Conservation (phyloP, 2,113 vertebrate genomes). For the Laticauda colubrina region DNA sequence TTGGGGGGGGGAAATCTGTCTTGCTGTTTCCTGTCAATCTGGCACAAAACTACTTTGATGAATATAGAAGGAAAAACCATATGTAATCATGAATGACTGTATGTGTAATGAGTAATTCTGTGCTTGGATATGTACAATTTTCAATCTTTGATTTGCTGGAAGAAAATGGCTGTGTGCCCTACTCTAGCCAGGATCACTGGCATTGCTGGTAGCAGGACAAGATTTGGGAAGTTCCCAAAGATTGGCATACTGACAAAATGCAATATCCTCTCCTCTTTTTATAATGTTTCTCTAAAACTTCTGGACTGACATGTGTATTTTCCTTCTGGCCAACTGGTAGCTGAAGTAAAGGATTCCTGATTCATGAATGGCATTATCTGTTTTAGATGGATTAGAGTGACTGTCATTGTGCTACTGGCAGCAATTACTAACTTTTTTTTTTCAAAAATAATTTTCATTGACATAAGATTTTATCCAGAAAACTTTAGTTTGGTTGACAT, state of each 20-base stretch:
- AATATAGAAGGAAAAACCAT: background rate
- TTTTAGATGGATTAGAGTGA: background rate
- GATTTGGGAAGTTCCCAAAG: slow-evolving; percentile 36
- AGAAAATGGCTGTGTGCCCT: slow-evolving; percentile 21
- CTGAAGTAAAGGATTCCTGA: slow-evolving; percentile 27
- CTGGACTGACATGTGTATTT: slow-evolving; percentile 32
- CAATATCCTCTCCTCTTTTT: slow-evolving; percentile 37
- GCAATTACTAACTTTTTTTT: background rate
- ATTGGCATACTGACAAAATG: slow-evolving; percentile 37
- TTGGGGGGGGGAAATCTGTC: slow-evolving; percentile 1
- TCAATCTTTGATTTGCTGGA: slow-evolving; percentile 35
- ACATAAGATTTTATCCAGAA: background rate
- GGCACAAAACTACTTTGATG: background rate
- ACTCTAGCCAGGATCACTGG: slow-evolving; percentile 20
- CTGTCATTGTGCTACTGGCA: background rate
- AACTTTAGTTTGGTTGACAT: background rate
- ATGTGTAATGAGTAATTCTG: background rate
- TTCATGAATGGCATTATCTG: background rate
- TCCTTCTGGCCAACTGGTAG: slow-evolving; percentile 43
- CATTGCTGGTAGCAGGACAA: slow-evolving; percentile 20
- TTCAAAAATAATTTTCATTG: background rate
- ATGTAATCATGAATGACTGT: background rate
- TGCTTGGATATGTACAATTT: background rate
- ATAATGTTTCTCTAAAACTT: slow-evolving; percentile 41
- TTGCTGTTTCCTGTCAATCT: slow-evolving; percentile 8